phyloP scores from a whole-genome alignment of 1,140 invertebrate species.

The Cherax destructor region DNA sequence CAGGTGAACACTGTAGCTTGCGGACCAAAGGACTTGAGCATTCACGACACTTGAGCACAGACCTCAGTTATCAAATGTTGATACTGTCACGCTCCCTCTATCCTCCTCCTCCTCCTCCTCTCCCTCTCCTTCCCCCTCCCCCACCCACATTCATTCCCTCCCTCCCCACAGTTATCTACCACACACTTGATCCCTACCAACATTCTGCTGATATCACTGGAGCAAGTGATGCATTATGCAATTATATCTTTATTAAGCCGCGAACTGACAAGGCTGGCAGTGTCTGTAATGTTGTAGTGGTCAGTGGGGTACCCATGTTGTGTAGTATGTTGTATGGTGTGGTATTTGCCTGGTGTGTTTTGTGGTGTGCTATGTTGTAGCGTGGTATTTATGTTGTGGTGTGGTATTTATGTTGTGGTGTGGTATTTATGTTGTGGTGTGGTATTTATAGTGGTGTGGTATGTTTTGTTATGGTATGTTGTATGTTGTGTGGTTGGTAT shows the following conservation, averaged over 20 bases:
- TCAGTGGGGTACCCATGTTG: background rate
- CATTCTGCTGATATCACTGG: too few species aligned
- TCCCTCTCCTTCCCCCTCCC: background rate
- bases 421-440: too few species aligned
- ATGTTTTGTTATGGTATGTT: background rate
- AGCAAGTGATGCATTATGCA: too few species aligned
- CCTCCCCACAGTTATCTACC: too few species aligned
- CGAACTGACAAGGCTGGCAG: too few species aligned
- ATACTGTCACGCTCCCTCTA: background rate
- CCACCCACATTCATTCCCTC: background rate
- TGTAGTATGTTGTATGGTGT: background rate
- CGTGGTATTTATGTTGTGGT: background rate
- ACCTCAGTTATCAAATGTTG: background rate
- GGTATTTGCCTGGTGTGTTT: background rate
- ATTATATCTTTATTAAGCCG: too few species aligned
- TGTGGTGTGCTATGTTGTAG: background rate
- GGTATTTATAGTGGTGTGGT: too few species aligned
- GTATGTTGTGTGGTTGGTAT: background rate
- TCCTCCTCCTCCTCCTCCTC: background rate
- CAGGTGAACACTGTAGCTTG: background rate
- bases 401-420: too few species aligned
- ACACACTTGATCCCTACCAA: too few species aligned
- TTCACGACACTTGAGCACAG: conserved; percentile 4
- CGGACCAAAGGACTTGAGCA: conserved; percentile 4
- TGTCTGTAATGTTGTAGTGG: too few species aligned